Percentiles rank a stretch among this genome's conserved stretches.
Conservation (phyloP, 2,113 vertebrate genomes). For the Hymenochirus boettgeri region DNA sequence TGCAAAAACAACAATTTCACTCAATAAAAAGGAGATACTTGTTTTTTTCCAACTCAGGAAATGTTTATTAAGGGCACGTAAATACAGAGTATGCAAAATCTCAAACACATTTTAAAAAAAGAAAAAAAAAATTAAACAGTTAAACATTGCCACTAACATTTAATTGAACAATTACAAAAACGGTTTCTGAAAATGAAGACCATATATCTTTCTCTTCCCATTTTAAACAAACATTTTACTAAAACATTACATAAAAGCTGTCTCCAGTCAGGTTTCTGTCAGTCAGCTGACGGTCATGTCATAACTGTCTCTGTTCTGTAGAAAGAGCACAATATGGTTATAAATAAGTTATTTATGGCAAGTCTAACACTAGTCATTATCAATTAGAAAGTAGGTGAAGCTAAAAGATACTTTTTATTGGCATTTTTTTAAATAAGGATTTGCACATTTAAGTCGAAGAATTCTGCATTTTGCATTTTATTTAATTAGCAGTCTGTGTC, state of each 20-base stretch:
- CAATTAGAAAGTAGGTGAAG: too few relatives aligned
- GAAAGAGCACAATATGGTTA: constrained; percentile 71
- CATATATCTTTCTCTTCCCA: constrained; percentile 6
- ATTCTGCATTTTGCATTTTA: too few relatives aligned
- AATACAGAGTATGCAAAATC: not conserved
- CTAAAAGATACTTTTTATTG: too few relatives aligned
- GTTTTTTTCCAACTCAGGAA: not conserved
- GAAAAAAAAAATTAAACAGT: not conserved
- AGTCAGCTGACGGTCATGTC: constrained; percentile 69
- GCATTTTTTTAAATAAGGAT: too few relatives aligned
- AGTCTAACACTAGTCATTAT: too few relatives aligned
- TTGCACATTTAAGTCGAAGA: too few relatives aligned
- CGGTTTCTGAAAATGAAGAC: not conserved
- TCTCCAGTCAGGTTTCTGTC: constrained; percentile 74
- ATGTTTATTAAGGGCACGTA: constrained; percentile 14
- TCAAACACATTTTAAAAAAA: constrained; percentile 10
- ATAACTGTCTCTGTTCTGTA: constrained; percentile 68
- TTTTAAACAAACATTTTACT: constrained; percentile 42
- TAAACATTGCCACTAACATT: constrained; percentile 6
- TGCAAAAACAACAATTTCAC: too few relatives aligned
- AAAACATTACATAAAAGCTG: constrained; percentile 58
- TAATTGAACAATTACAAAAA: not conserved
- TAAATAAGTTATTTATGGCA: constrained; percentile 53
- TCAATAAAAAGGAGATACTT: not conserved
- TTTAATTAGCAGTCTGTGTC: too few relatives aligned